phyloP scores from a whole-genome alignment of 2,797 vertebrate genomes.

The Tokudaia muenninki region DNA sequence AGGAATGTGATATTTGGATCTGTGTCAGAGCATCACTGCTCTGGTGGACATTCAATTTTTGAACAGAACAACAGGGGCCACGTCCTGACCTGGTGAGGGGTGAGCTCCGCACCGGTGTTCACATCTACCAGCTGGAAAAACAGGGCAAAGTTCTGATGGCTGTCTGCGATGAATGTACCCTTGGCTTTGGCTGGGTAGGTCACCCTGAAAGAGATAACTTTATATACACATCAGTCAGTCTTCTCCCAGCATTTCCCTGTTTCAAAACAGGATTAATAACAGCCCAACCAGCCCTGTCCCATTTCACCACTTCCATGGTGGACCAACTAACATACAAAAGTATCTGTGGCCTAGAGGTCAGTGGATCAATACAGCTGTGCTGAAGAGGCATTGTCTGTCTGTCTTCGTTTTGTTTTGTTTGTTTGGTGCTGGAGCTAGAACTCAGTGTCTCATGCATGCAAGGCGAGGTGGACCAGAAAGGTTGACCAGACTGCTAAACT shows the following conservation, averaged over 20 bases:
- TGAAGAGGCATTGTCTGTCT: not conserved
- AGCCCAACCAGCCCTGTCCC: not conserved
- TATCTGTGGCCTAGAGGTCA: not conserved
- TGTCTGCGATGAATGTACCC: constrained; percentile 94
- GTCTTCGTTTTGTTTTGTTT: not conserved
- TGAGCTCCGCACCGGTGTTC: constrained; percentile 96
- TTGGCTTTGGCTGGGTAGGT: constrained; percentile 96
- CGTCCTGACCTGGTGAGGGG: constrained; percentile 95
- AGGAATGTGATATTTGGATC: not conserved
- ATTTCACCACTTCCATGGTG: not conserved
- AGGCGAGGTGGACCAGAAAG: not conserved
- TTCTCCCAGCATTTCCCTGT: not conserved
- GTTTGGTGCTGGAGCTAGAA: not conserved
- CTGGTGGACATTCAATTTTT: not conserved
- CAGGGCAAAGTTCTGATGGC: constrained; percentile 98
- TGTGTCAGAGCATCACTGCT: too few relatives aligned
- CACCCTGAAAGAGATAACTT: constrained; percentile 90
- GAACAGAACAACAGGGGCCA: not conserved
- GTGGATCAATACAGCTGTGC: not conserved
- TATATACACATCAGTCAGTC: not conserved
- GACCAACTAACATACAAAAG: not conserved
- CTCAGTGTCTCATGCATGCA: not conserved
- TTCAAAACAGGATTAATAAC: not conserved
- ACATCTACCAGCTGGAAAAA: constrained; percentile 96
- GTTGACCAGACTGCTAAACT: not conserved